phyloP scores from a whole-genome alignment of 2,113 vertebrate species.

The Panthera uncia region DNA sequence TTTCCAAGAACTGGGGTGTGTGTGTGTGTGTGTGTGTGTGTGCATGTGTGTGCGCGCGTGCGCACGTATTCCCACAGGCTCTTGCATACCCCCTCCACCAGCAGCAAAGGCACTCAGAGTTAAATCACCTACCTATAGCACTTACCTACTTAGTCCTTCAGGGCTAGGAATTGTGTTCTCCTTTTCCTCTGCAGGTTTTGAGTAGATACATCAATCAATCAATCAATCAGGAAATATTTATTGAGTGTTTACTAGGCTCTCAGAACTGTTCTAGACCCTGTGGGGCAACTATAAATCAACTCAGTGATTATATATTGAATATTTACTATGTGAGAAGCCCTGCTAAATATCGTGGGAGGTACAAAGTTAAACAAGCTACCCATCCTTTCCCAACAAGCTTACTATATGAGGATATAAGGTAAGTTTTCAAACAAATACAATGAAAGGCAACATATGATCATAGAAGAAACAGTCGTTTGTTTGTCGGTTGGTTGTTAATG shows the following conservation, averaged over 20 bases:
- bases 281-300: background rate
- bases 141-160: background rate
- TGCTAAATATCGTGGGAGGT: slow-evolving; percentile 29
- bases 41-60: fast-evolving
- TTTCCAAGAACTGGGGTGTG: background rate
- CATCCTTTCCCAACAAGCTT: slow-evolving; percentile 25
- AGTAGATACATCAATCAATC: background rate
- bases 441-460: background rate
- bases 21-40: background rate
- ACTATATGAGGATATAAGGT: background rate
- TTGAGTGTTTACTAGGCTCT: slow-evolving; percentile 49
- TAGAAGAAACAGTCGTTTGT: background rate
- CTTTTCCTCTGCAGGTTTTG: background rate
- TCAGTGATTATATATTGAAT: background rate
- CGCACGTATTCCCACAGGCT: background rate
- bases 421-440: background rate
- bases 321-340: slow-evolving; percentile 44
- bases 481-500: background rate
- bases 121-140: background rate
- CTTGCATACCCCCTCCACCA: background rate
- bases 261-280: slow-evolving; percentile 16
- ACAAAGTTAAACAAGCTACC: slow-evolving; percentile 19
- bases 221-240: slow-evolving; percentile 44
- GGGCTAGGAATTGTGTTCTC: background rate
- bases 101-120: background rate